Base-by-base conservation (phyloP, 2,113 vertebrate genomes). In the Oenanthe melanoleuca region DNA sequence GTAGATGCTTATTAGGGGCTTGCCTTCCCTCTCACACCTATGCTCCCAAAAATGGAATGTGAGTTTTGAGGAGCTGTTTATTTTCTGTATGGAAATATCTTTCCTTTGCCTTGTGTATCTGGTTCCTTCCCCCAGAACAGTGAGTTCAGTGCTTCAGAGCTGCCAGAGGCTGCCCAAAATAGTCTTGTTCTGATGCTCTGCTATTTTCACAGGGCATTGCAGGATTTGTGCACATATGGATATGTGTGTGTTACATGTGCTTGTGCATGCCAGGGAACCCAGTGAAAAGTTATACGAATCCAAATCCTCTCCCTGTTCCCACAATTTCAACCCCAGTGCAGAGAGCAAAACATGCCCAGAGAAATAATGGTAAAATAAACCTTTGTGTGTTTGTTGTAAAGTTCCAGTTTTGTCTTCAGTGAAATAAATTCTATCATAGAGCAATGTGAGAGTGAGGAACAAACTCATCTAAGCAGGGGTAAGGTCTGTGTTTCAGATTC, bases 381-480 rank as follows among this genome's bases (percentile, higher is more conserved):
- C 25, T 10, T 45, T 24, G 3, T 18, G 23, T 13, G 7, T 89
- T 79, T 55, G 13, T 38, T 84, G 75, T 57, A 29, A 67, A 37
- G 45, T 38, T 85, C 28, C 9, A 17, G 7, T 45, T 93, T 73
- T 40, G 9, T 47, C 26, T 83, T 71, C 38, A 37, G 19, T 73
- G 78, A 82, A 67, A 69, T 42, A 70, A 93, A 38, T 49, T 24
- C 29, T 34, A 10, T 53, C 5, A 11, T 72, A 50, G 12, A 83
- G n/a, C 37, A 42, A 2, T 29, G n/a, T n/a, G 52, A 64, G 12
- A 80, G 31, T 66, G 52, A 67, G 61, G 10, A 92, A 33, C 8
- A 73, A 74, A 77, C 49, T 25, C 38, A 18, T 3, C 60, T 88
- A 72, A 57, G 9, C 5, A 18, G 0, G 0, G 11, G 7, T 49